Evolutionary conservation across 2,797 vertebrate species (phyloP), one percentile per base, ranked within the genome.

Genomic region (Diplodus sargus): DNA sequence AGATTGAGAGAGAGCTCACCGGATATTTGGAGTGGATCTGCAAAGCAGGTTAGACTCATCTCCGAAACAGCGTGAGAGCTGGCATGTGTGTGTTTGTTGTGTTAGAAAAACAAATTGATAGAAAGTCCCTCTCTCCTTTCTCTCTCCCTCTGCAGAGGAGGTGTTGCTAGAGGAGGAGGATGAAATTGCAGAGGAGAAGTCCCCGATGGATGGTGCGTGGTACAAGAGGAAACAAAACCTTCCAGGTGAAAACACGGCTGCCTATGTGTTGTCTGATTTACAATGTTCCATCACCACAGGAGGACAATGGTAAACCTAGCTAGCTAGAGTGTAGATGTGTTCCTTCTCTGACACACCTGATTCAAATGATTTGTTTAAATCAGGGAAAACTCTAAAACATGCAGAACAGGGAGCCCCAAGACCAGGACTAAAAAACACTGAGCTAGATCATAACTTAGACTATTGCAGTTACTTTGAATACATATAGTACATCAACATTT

Each of bases 1-100:
- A 99, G 84, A 99, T 99, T 1, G 98, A 99, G 88, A 90, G 97
- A 22, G 98, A 99, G 72, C 96, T 99, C 30, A 99, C 97, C 0
- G 98, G 98, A 0, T 99, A 99, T 91, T 91, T 99, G 87, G 98
- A 98, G 88, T 99, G 97, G 98, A 99, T 99, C 90, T 99, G 97
- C 93, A 99, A 98, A 93, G 98, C 98, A 82, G 95, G 95, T 95
- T 53, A 72, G 91, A 75, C 67, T 71, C 49, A 28, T 76, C 49
- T 72, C 54, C 56, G 39, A 69, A 73, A 48, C 45, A 39, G 69
- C 10, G 42, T 54, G 61, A 43, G 65, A 63, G 68, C 59, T 56
- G 57, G 69, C 47, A 53, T 62, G n/a, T n/a, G 30, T 42, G 49
- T 85, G 72, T 72, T 60, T 75, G 74, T 64, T 70, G 70, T 66